A percentile compares a stretch with the other conserved stretches of the same genome.
These are phyloP conservation scores for Beaufortia kweichowensis DNA, from an alignment of 2,113 vertebrate species.

Conservation along the genomic window DNA sequence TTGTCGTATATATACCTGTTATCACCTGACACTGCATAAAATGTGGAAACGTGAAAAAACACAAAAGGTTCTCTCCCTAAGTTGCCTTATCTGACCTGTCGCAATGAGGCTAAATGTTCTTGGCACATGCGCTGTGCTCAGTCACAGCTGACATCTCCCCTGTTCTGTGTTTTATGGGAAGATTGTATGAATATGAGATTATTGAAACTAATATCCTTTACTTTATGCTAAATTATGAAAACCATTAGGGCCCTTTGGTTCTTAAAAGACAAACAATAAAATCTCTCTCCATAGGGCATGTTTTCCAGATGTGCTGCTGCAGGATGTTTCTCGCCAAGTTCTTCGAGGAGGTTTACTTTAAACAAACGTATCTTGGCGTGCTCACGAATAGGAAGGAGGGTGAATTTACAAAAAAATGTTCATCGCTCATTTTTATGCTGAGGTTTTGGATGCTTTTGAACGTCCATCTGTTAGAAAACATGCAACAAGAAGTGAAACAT, in stretches of 20 bases:
- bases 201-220: slow-evolving; percentile 56
- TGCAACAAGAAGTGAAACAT: slow-evolving; percentile 34
- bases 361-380: slow-evolving; percentile 58
- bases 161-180: slow-evolving; percentile 46
- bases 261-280: slow-evolving; percentile 52
- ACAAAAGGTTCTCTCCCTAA: neutral
- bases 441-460: slow-evolving; percentile 55
- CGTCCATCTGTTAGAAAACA: slow-evolving; percentile 34
- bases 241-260: slow-evolving; percentile 55
- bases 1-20: neutral
- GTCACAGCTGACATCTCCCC: slow-evolving; percentile 47
- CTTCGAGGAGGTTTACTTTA: slow-evolving; percentile 64
- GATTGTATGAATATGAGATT: slow-evolving; percentile 58
- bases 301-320: slow-evolving; percentile 63
- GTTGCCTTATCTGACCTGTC: slow-evolving; percentile 59
- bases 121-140: slow-evolving; percentile 36
- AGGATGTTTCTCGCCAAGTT: slow-evolving; percentile 50
- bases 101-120: slow-evolving; percentile 54
- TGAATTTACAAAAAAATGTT: slow-evolving; percentile 47
- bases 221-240: slow-evolving; percentile 60
- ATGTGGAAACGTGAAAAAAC: slow-evolving; percentile 19
- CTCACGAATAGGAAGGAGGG: slow-evolving; percentile 45
- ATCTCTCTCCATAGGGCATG: slow-evolving; percentile 53
- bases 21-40: slow-evolving; percentile 11
- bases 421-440: slow-evolving; percentile 72